Evolutionary conservation across 2,888 invertebrate genomes (phyloP).

Genomic region (Antheraea yamamai): DNA sequence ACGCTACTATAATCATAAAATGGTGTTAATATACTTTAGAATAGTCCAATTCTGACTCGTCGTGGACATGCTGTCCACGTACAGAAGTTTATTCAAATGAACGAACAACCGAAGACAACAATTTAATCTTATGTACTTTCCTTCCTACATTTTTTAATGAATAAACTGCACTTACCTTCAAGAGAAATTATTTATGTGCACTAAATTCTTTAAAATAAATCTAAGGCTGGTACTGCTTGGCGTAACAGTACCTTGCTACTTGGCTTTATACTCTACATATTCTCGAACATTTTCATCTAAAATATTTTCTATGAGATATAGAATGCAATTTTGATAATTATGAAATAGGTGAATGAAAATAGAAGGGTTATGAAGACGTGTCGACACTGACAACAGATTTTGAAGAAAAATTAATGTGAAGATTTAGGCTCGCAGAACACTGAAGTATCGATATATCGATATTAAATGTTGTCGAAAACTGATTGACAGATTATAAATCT

Average conservation of each 20-base stretch:
- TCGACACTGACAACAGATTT: background rate
- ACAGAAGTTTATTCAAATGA: background rate
- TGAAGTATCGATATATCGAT: no score
- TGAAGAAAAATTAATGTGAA: background rate
- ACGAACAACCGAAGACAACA: background rate
- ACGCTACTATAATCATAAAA: background rate
- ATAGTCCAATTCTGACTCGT: background rate
- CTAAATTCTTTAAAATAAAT: background rate
- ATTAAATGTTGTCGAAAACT: no score
- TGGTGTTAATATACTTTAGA: background rate
- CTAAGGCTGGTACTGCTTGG: background rate
- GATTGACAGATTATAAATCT: no score
- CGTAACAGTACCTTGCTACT: background rate
- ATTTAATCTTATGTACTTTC: background rate
- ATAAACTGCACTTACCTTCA: background rate
- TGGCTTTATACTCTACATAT: background rate
- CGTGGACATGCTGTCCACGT: conserved; percentile 1
- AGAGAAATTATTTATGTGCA: background rate
- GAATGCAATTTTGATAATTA: background rate
- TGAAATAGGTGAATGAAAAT: background rate
- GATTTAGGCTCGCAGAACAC: background rate
- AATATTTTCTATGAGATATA: background rate
- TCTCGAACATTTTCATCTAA: background rate
- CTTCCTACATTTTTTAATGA: background rate
- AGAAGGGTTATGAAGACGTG: background rate